Conservation (phyloP, 2,888 invertebrate genomes). For the Andrena bucephala region DNA sequence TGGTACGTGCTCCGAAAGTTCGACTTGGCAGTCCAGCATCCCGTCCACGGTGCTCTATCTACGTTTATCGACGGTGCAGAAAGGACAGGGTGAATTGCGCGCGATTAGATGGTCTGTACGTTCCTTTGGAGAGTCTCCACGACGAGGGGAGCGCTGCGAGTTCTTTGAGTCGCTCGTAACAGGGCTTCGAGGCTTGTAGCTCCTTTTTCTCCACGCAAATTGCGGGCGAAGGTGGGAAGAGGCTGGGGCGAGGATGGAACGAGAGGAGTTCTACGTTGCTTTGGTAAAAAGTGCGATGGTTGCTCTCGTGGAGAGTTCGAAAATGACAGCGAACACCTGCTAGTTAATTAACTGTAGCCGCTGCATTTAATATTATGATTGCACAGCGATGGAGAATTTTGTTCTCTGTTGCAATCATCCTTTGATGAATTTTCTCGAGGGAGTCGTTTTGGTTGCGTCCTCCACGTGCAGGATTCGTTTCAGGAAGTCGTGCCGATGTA, state of each 20-base stretch:
- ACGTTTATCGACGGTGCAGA: constrained; percentile 1
- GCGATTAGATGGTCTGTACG: constrained; percentile 64
- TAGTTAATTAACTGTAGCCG: not conserved
- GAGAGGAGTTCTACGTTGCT: not conserved
- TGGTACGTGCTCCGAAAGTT: constrained; percentile 50
- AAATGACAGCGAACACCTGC: constrained; percentile 9
- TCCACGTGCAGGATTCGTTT: not conserved
- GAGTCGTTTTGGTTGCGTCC: not conserved
- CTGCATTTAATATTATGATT: too few species aligned
- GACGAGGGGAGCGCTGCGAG: not conserved
- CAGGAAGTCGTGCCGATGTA: constrained; percentile 7
- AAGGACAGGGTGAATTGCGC: constrained; percentile 40
- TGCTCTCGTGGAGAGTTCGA: not conserved
- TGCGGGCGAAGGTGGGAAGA: constrained; percentile 10
- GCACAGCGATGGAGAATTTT: not conserved
- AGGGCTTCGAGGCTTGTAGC: constrained; percentile 15
- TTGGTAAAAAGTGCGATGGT: constrained; percentile 20
- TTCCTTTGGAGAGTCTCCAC: not conserved
- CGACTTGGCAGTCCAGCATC: constrained; percentile 27
- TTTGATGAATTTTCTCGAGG: not conserved
- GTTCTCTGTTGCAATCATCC: not conserved
- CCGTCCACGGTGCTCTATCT: constrained; percentile 5
- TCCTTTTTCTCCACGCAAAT: constrained; percentile 50
- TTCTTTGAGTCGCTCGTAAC: constrained; percentile 23
- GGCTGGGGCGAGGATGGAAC: not conserved